A percentile compares a stretch with the other conserved stretches of the same genome.
Evolutionary conservation across 1,140 invertebrate species (phyloP).

Genomic region (Diprion similis): DNA sequence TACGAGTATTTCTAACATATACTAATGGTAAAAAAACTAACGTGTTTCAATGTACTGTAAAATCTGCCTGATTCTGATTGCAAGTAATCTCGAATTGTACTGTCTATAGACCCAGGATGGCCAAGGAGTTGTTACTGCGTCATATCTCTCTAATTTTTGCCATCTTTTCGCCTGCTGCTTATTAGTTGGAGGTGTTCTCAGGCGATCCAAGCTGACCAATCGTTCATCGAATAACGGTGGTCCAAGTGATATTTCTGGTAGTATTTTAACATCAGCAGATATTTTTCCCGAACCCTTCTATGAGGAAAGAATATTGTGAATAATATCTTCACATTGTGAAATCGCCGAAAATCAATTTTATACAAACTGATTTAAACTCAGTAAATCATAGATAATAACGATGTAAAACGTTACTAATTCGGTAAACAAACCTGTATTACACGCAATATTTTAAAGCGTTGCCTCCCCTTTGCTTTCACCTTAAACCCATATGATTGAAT

Average conservation of each 20-base stretch:
- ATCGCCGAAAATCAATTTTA: conserved; percentile 5
- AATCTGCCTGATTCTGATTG: conserved; percentile 56
- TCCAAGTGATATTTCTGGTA: conserved; percentile 68
- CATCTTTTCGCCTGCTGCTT: conserved; percentile 36
- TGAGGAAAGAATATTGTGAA: conserved; percentile 9
- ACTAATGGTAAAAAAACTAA: conserved; percentile 32
- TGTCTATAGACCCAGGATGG: conserved; percentile 73
- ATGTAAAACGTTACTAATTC: conserved; percentile 9
- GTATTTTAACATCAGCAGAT: conserved; percentile 68
- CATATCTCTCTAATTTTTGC: conserved; percentile 52
- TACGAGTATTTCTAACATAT: conserved; percentile 23
- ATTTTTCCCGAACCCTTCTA: conserved; percentile 36
- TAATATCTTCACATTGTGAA: not conserved
- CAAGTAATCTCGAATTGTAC: conserved; percentile 69
- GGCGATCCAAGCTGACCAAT: conserved; percentile 53
- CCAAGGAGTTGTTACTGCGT: conserved; percentile 64
- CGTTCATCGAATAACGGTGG: conserved; percentile 61
- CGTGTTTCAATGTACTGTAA: conserved; percentile 52
- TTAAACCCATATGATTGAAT: conserved; percentile 44
- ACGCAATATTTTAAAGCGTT: conserved; percentile 69
- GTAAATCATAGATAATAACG: conserved; percentile 14
- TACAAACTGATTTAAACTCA: conserved; percentile 15
- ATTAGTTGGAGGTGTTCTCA: conserved; percentile 44
- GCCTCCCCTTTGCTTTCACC: conserved; percentile 71
- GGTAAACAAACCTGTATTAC: conserved; percentile 41